Conservation (phyloP, 2,797 vertebrate species). For the Euthynnus affinis region DNA sequence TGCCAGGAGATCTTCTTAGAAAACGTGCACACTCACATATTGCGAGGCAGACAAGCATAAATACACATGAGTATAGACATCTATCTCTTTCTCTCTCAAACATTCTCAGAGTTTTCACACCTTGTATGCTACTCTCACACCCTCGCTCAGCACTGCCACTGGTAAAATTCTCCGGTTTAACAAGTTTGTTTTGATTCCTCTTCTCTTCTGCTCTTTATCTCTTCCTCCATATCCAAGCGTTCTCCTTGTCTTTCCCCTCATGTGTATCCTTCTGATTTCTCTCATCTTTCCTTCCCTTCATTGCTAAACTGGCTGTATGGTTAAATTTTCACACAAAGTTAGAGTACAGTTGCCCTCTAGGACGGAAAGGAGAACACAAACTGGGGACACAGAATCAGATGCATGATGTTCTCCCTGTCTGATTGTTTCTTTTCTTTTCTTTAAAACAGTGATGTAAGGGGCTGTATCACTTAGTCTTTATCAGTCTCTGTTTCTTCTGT, state of each 20-base stretch:
- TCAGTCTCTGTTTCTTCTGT: background rate
- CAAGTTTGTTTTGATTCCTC: slow-evolving; percentile 28
- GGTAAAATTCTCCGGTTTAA: slow-evolving; percentile 22
- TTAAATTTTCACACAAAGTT: slow-evolving; percentile 13
- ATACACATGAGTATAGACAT: slow-evolving; percentile 30
- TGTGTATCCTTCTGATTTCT: slow-evolving; percentile 15
- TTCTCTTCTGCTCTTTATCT: background rate
- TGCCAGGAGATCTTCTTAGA: slow-evolving; percentile 65
- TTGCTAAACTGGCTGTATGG: slow-evolving; percentile 1
- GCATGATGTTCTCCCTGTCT: background rate
- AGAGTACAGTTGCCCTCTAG: background rate
- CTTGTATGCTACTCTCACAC: slow-evolving; percentile 25
- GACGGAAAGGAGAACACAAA: background rate
- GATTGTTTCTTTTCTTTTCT: background rate
- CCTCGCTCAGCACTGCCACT: background rate
- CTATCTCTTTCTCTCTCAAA: slow-evolving; percentile 13
- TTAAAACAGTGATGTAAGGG: background rate
- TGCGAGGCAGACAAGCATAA: slow-evolving; percentile 50
- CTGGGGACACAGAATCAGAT: background rate
- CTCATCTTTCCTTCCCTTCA: slow-evolving; percentile 7
- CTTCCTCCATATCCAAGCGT: background rate
- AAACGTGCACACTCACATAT: slow-evolving; percentile 56
- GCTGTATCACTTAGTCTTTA: background rate
- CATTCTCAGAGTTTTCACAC: slow-evolving; percentile 31
- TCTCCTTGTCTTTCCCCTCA: background rate